Evolutionary conservation across 2,113 vertebrate genomes (phyloP).

Genomic region (Eretmochelys imbricata): DNA sequence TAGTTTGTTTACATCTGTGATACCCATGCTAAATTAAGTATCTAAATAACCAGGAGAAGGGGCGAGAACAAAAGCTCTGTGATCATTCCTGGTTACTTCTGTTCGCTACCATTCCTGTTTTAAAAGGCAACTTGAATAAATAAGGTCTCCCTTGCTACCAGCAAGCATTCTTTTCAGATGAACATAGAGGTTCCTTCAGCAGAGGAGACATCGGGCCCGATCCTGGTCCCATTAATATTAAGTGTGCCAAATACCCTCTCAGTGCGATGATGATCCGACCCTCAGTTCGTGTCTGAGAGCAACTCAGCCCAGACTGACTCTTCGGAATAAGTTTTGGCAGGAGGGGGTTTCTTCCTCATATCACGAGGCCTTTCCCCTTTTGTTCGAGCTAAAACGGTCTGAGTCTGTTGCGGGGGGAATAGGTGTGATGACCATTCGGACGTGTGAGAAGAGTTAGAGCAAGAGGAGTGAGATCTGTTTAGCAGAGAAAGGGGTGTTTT

Average conservation of each 20-base stretch:
- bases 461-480: not conserved
- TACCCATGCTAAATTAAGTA: not conserved
- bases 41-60: not conserved
- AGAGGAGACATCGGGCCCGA: not conserved
- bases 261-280: not conserved
- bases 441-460: not conserved
- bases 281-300: not conserved
- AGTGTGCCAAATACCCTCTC: not conserved
- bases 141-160: not conserved
- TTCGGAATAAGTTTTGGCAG: not conserved
- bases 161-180: not conserved
- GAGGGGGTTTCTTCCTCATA: not conserved
- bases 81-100: not conserved
- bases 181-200: not conserved
- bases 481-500: not conserved
- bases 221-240: not conserved
- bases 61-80: not conserved
- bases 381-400: no score
- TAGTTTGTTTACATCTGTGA: not conserved
- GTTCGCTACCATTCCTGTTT: not conserved
- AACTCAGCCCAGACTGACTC: not conserved
- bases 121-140: not conserved
- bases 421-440: not conserved
- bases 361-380: not conserved
- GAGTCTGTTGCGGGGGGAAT: not conserved